Evolutionary conservation across 1,140 invertebrate species (phyloP).

Genomic region (Dufourea novaeangliae): DNA sequence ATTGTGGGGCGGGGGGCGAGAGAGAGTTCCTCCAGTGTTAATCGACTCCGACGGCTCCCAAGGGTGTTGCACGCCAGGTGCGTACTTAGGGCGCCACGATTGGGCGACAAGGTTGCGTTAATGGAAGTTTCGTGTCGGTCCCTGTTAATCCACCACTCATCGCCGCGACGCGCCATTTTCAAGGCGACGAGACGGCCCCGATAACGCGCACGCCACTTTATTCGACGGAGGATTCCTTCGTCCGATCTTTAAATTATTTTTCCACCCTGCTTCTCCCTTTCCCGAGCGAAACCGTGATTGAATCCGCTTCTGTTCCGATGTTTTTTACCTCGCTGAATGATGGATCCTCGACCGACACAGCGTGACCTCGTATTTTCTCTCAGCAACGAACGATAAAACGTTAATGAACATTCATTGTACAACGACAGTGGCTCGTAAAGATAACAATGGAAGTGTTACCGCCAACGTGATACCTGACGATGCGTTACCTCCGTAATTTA

Average conservation of each 20-base stretch:
- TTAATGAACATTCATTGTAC: constrained; percentile 49
- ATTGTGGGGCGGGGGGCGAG: no score
- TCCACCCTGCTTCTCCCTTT: no score
- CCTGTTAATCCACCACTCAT: constrained; percentile 64
- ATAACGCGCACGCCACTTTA: constrained; percentile 15
- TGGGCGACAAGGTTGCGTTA: constrained; percentile 70
- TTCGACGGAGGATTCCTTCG: neutral
- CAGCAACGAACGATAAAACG: constrained; percentile 17
- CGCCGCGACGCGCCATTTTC: constrained; percentile 50
- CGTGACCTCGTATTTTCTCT: constrained; percentile 27
- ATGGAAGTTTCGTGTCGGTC: constrained; percentile 77
- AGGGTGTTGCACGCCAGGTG: constrained; percentile 66
- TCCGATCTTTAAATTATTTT: neutral
- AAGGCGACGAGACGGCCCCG: constrained; percentile 38
- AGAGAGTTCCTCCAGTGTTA: constrained; percentile 27
- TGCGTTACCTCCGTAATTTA: constrained; percentile 39
- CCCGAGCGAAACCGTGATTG: neutral
- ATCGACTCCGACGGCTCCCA: constrained; percentile 36
- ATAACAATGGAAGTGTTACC: constrained; percentile 16
- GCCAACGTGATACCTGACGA: constrained; percentile 19
- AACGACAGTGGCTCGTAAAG: constrained; percentile 6
- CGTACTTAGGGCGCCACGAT: constrained; percentile 67
- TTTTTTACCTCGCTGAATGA: neutral
- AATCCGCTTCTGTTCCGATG: neutral
- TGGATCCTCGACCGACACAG: neutral